Conservation (phyloP, 2,888 invertebrate genomes). For the Deroplatys truncata region DNA sequence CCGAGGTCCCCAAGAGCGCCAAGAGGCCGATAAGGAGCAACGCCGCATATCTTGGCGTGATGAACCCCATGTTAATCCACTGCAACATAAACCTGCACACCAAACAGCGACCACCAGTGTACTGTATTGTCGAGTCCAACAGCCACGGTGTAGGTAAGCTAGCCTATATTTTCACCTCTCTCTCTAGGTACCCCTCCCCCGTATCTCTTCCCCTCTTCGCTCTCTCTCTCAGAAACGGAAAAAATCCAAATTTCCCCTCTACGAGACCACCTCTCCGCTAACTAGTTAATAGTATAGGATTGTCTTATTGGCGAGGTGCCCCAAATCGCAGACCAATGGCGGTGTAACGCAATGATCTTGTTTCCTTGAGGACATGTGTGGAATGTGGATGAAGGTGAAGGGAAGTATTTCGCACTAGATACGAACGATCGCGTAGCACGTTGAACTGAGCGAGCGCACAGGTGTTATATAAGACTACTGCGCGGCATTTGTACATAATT, state of each 20-base stretch:
- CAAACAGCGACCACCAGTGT: background rate
- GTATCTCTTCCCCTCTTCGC: background rate
- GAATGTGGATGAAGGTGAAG: background rate
- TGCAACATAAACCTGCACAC: background rate
- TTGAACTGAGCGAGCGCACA: background rate
- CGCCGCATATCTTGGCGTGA: background rate
- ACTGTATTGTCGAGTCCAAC: background rate
- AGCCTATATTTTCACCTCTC: background rate
- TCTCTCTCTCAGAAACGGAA: background rate
- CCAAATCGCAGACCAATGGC: too few relatives aligned
- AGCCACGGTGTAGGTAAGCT: background rate
- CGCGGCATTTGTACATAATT: too few relatives aligned
- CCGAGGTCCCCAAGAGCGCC: background rate
- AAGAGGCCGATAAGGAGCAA: background rate
- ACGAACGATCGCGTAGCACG: background rate
- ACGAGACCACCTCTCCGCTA: background rate
- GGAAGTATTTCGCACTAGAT: background rate
- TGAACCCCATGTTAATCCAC: background rate
- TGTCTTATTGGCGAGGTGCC: too few relatives aligned
- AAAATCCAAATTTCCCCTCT: background rate
- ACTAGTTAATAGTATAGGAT: too few relatives aligned
- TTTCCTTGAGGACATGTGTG: background rate
- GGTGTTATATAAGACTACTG: background rate
- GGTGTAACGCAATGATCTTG: background rate
- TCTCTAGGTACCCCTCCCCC: background rate